Evolutionary conservation across 1,140 invertebrate genomes (phyloP).

Genomic region (Drosophila serrata): DNA sequence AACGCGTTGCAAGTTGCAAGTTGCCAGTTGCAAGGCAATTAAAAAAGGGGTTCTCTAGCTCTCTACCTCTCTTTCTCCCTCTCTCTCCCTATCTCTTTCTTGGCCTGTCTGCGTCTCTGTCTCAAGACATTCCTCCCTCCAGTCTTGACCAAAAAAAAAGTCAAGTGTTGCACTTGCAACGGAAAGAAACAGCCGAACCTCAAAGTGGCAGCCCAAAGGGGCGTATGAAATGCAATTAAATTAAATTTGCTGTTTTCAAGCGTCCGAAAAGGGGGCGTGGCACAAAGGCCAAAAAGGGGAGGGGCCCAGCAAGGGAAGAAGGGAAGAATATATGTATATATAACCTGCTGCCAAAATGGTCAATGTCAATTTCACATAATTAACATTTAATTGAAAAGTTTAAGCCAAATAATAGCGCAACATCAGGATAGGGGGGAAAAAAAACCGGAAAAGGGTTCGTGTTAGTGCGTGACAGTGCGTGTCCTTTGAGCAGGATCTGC

Average conservation of each 20-base stretch:
- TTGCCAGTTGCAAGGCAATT: slow-evolving; percentile 66
- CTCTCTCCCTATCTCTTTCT: neutral
- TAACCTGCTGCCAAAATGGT: slow-evolving; percentile 67
- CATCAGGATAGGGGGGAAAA: neutral
- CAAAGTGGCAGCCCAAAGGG: slow-evolving; percentile 75
- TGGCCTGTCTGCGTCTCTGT: slow-evolving; percentile 9
- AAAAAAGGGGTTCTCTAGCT: slow-evolving; percentile 40
- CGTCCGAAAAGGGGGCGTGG: slow-evolving; percentile 16
- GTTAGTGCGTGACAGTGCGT: slow-evolving; percentile 50
- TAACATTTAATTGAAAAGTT: slow-evolving; percentile 77
- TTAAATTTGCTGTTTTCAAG: slow-evolving; percentile 77
- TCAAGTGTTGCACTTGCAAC: slow-evolving; percentile 68
- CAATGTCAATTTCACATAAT: slow-evolving; percentile 80
- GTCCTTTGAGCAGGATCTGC: slow-evolving; percentile 9
- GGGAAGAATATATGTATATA: neutral
- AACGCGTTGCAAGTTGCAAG: slow-evolving; percentile 43
- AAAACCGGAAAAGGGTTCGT: neutral
- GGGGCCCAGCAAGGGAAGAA: neutral
- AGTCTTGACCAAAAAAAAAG: slow-evolving; percentile 62
- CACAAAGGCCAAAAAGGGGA: slow-evolving; percentile 6
- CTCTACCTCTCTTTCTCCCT: neutral
- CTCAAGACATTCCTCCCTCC: neutral
- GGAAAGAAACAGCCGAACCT: slow-evolving; percentile 17
- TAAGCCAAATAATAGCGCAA: slow-evolving; percentile 20
- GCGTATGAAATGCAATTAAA: slow-evolving; percentile 83